phyloP scores from a whole-genome alignment of 2,113 vertebrate genomes.

The Austrofundulus limnaeus region DNA sequence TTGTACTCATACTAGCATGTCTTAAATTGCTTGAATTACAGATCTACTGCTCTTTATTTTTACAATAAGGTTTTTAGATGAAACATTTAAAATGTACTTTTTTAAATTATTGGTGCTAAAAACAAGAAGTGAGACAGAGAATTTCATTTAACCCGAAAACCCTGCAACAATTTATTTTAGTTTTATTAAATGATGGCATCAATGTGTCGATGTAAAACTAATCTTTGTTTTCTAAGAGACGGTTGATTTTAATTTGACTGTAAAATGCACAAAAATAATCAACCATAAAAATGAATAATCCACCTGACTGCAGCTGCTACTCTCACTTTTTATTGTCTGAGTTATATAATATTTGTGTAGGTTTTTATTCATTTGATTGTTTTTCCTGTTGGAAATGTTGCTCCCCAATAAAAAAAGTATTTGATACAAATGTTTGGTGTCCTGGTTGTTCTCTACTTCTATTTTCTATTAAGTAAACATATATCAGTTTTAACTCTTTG shows the following conservation, averaged over 20 bases:
- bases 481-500: no score
- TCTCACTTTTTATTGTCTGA: conserved; percentile 16
- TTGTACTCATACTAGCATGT: conserved; percentile 57
- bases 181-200: not conserved
- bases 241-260: not conserved
- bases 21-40: conserved; percentile 46
- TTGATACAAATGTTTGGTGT: conserved; percentile 16
- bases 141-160: no score
- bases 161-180: not conserved
- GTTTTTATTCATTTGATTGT: conserved; percentile 37
- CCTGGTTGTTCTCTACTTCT: not conserved
- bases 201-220: not conserved
- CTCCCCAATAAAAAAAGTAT: conserved; percentile 60
- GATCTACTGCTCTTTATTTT: not conserved
- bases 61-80: not conserved
- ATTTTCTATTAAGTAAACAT: no score
- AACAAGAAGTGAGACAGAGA: not conserved
- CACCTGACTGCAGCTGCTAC: not conserved
- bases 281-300: conserved; percentile 1
- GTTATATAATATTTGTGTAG: conserved; percentile 29
- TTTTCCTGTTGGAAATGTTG: conserved; percentile 16
- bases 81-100: not conserved
- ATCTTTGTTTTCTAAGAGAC: not conserved
- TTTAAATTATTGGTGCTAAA: not conserved
- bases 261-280: conserved; percentile 9